Evolutionary conservation across 2,113 vertebrate genomes (phyloP).

Genomic region (Heterochromis multidens): DNA sequence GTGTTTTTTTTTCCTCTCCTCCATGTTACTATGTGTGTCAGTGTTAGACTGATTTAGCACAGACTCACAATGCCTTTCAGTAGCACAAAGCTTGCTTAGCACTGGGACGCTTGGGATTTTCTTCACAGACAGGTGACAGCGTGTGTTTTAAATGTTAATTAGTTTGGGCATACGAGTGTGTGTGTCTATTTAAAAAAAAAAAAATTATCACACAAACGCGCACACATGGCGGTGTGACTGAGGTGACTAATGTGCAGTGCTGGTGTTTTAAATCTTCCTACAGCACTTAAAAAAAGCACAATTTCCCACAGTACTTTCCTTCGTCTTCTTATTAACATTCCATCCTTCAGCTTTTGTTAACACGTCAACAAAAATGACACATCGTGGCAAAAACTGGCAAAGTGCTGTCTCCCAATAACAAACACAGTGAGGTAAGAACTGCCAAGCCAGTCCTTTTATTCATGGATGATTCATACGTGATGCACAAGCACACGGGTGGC

Average conservation of each 20-base stretch:
- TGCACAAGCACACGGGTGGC: neutral
- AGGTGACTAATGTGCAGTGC: constrained; percentile 13
- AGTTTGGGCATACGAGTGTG: neutral
- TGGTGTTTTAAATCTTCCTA: constrained; percentile 10
- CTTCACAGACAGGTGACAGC: constrained; percentile 22
- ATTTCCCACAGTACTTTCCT: neutral
- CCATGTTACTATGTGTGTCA: constrained; percentile 24
- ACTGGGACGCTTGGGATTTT: constrained; percentile 37
- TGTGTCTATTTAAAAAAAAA: neutral
- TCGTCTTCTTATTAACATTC: neutral
- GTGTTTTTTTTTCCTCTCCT: neutral
- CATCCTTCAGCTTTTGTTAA: neutral
- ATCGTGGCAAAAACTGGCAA: constrained; percentile 1
- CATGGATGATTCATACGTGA: constrained; percentile 20
- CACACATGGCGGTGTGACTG: constrained; percentile 5
- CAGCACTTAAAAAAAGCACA: neutral
- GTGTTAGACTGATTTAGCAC: constrained; percentile 22
- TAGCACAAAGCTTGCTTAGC: constrained; percentile 25
- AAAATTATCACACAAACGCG: neutral
- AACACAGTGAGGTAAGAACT: neutral
- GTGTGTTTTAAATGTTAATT: constrained; percentile 37
- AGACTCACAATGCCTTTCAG: constrained; percentile 16
- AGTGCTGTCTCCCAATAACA: neutral
- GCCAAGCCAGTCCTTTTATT: constrained; percentile 18
- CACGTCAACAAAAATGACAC: neutral